These are phyloP conservation scores for Octopus bimaculoides DNA, from an alignment of 1,140 invertebrate genomes.

Conservation along the genomic window DNA sequence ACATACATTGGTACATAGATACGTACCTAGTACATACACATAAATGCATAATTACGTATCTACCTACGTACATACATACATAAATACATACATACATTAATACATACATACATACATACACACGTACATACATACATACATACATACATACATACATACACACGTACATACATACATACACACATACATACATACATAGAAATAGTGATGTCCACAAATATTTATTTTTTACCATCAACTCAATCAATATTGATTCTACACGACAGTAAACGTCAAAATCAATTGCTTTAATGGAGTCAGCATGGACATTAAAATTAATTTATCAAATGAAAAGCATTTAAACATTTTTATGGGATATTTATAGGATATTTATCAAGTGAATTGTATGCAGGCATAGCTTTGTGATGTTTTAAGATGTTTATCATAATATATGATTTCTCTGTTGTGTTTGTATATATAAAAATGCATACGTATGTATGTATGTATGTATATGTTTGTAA, in stretches of 20 bases:
- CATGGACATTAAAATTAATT: constrained; percentile 21
- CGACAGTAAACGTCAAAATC: constrained; percentile 20
- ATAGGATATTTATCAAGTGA: constrained; percentile 17
- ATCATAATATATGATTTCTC: too few species aligned
- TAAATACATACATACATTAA: constrained; percentile 16
- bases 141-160: constrained; percentile 12
- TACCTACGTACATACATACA: constrained; percentile 6
- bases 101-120: constrained; percentile 4
- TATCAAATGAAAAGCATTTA: constrained; percentile 14
- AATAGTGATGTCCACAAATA: constrained; percentile 15
- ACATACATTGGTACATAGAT: too few species aligned
- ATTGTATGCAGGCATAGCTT: constrained; percentile 19
- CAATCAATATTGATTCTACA: constrained; percentile 20
- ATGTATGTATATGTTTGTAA: neutral
- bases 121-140: constrained; percentile 12
- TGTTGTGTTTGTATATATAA: neutral
- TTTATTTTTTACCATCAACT: constrained; percentile 17
- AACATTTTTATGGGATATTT: constrained; percentile 8
- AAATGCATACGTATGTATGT: constrained; percentile 13
- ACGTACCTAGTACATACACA: neutral
- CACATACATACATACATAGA: constrained; percentile 12
- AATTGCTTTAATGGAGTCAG: constrained; percentile 19
- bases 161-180: constrained; percentile 8
- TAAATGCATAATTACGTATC: neutral
- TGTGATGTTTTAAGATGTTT: too few species aligned